These are phyloP conservation scores for Drosophila lacertosa DNA, from an alignment of 1,140 invertebrate species.

Conservation along the genomic window DNA sequence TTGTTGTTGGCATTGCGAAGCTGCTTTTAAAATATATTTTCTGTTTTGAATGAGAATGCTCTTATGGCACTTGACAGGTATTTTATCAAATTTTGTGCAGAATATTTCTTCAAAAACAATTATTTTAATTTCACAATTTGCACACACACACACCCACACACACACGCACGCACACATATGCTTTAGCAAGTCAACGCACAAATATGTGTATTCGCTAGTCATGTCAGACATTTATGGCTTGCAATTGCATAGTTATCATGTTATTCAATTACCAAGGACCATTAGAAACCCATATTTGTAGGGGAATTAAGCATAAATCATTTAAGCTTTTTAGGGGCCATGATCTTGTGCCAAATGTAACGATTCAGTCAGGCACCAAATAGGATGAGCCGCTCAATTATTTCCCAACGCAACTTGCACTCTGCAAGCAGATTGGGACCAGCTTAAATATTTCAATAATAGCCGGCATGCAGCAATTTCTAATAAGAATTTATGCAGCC, in stretches of 20 bases:
- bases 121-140: constrained; percentile 49
- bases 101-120: constrained; percentile 71
- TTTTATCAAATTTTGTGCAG: constrained; percentile 66
- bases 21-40: constrained; percentile 64
- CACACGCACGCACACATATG: neutral
- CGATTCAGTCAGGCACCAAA: neutral
- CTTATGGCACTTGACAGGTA: constrained; percentile 76
- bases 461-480: constrained; percentile 69
- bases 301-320: constrained; percentile 66
- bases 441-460: constrained; percentile 71
- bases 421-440: neutral
- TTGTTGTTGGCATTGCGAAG: constrained; percentile 43
- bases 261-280: constrained; percentile 53
- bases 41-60: constrained; percentile 58
- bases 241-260: constrained; percentile 39
- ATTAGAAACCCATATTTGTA: constrained; percentile 35
- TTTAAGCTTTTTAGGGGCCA: constrained; percentile 15
- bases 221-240: constrained; percentile 16
- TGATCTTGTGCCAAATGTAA: constrained; percentile 6
- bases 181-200: too few species aligned
- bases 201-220: neutral
- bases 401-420: constrained; percentile 3
- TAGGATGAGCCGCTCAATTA: constrained; percentile 20
- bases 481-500: constrained; percentile 65
- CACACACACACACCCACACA: constrained; percentile 19